Conservation (phyloP, 2,888 invertebrate species). For the Chymomyza caudatula region DNA sequence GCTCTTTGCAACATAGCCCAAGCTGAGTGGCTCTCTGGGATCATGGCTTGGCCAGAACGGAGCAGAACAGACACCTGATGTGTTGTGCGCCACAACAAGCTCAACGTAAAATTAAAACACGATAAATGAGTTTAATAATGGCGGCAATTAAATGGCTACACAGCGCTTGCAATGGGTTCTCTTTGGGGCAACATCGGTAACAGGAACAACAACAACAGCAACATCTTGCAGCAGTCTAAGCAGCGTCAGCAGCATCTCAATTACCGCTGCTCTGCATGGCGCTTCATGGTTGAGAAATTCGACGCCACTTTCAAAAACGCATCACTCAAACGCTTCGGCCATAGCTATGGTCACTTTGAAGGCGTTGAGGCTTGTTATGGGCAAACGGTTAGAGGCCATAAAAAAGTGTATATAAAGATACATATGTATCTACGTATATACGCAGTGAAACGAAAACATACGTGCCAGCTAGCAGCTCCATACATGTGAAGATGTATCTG, state of each 20-base stretch:
- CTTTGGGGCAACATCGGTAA: conserved; percentile 11
- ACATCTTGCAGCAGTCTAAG: conserved; percentile 36
- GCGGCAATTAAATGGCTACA: conserved; percentile 70
- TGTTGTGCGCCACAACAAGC: conserved; percentile 36
- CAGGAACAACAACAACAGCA: conserved; percentile 14
- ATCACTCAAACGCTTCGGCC: conserved; percentile 51
- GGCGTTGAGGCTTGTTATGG: conserved; percentile 63
- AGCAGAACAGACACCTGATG: conserved; percentile 36
- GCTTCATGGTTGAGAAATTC: conserved; percentile 72
- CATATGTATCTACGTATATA: too few relatives aligned
- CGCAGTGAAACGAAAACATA: conserved; percentile 29
- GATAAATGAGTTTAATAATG: conserved; percentile 75
- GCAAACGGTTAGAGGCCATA: conserved; percentile 26
- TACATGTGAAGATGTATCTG: conserved; percentile 26
- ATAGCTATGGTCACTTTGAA: conserved; percentile 25
- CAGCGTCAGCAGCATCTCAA: conserved; percentile 62
- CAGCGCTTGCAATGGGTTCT: conserved; percentile 20
- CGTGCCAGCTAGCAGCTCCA: background rate
- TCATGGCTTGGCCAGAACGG: background rate
- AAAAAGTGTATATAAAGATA: conserved; percentile 36
- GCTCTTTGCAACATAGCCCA: conserved; percentile 7
- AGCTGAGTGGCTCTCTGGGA: background rate
- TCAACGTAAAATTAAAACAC: conserved; percentile 68
- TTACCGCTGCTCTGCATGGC: conserved; percentile 68
- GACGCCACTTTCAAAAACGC: conserved; percentile 70